These are phyloP conservation scores for Drosophila arizonae DNA, from an alignment of 1,140 invertebrate genomes.

Conservation along the genomic window DNA sequence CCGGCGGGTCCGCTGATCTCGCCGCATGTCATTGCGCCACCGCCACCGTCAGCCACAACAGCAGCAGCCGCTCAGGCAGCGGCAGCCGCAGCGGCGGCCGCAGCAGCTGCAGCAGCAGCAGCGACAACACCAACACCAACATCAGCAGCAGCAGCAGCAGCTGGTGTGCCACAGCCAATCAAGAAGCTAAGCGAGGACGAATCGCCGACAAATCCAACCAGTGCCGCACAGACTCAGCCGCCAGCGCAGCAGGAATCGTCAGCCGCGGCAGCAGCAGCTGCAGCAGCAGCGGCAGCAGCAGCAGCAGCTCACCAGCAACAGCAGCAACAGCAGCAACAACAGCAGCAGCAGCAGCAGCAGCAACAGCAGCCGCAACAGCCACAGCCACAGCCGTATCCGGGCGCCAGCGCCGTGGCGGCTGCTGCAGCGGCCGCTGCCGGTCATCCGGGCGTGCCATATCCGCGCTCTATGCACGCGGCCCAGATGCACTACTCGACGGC, in stretches of 20 bases:
- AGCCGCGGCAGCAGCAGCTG: slow-evolving; percentile 11
- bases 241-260: not conserved
- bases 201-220: slow-evolving; percentile 2
- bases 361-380: slow-evolving; percentile 79
- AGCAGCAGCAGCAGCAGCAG: slow-evolving; percentile 27
- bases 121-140: not conserved
- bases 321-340: too few species aligned
- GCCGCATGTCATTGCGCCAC: slow-evolving; percentile 84
- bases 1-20: slow-evolving; percentile 93
- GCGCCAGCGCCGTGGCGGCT: slow-evolving; percentile 83
- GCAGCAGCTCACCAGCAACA: too few species aligned
- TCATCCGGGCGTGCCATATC: slow-evolving; percentile 83
- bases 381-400: slow-evolving; percentile 82
- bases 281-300: slow-evolving; percentile 27
- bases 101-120: slow-evolving; percentile 41
- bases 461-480: slow-evolving; percentile 76
- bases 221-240: not conserved
- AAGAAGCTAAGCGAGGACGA: slow-evolving; percentile 47
- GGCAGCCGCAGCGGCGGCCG: slow-evolving; percentile 46
- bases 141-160: slow-evolving; percentile 5
- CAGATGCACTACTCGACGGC: slow-evolving; percentile 82
- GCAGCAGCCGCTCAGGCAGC: slow-evolving; percentile 41
- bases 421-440: slow-evolving; percentile 64
- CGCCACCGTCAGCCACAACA: slow-evolving; percentile 75
- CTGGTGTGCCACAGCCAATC: slow-evolving; percentile 57